Evolutionary conservation across 1,140 invertebrate species (phyloP).

Genomic region (Drosophila subobscura): DNA sequence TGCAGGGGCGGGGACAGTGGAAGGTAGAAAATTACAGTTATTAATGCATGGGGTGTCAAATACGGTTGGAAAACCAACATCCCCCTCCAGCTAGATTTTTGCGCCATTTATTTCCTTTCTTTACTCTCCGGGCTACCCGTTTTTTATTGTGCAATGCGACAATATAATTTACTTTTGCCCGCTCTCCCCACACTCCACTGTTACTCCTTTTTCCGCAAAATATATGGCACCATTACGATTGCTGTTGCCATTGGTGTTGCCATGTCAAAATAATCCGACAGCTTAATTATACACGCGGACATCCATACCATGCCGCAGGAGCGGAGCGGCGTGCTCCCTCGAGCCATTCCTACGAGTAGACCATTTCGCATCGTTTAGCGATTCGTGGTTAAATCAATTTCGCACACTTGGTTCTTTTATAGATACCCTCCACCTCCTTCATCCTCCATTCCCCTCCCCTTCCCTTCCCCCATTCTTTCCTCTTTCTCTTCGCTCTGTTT

Average conservation of each 20-base stretch:
- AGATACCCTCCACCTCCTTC: no score
- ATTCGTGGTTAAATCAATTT: slow-evolving; percentile 81
- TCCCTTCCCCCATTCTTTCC: slow-evolving; percentile 6
- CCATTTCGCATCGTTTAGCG: slow-evolving; percentile 72
- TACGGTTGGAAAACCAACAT: slow-evolving; percentile 6
- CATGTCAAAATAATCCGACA: slow-evolving; percentile 83
- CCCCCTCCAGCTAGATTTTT: slow-evolving; percentile 38
- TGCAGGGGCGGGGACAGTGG: background rate
- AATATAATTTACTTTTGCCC: slow-evolving; percentile 65
- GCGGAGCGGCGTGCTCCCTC: slow-evolving; percentile 1
- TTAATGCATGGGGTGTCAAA: slow-evolving; percentile 78
- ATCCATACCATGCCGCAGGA: slow-evolving; percentile 50
- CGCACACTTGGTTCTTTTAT: slow-evolving; percentile 52
- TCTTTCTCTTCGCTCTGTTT: slow-evolving; percentile 32
- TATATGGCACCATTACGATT: slow-evolving; percentile 40
- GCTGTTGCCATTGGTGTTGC: slow-evolving; percentile 44
- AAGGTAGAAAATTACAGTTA: slow-evolving; percentile 73
- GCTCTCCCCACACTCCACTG: slow-evolving; percentile 5
- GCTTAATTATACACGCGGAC: slow-evolving; percentile 80
- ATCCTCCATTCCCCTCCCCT: background rate
- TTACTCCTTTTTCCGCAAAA: slow-evolving; percentile 45
- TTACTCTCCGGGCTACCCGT: slow-evolving; percentile 29
- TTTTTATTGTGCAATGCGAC: slow-evolving; percentile 53
- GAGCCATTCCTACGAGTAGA: slow-evolving; percentile 42
- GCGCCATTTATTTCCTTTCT: slow-evolving; percentile 24